Evolutionary conservation across 2,888 invertebrate species (phyloP), one percentile per base, ranked within the genome.

Genomic region (Lydus trimaculatus): DNA sequence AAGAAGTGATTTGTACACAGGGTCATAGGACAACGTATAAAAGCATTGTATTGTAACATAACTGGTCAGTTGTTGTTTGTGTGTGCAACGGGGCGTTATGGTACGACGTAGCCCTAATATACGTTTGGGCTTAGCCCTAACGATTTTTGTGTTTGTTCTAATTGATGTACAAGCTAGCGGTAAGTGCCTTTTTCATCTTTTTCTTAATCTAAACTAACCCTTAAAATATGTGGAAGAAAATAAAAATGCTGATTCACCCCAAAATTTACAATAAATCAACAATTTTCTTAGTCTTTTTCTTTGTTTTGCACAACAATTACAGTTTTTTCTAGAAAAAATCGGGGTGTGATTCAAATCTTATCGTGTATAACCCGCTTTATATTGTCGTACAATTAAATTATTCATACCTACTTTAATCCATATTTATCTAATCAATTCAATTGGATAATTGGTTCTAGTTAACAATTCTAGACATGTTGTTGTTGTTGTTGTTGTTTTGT

Each of bases 51-150:
- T 64, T 64, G 73, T 73, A 72, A 76, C 72, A 72, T 65, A 68
- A 65, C 60, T 28, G 36, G 63, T 70, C 77, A 81, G 81, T 81
- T 79, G 75, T 62, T 36, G 65, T 65, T 43, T 52, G 11, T 23
- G 23, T 25, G 52, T 23, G 43, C 13, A 36, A 43, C 63, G 67
- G 77, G 75, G 79, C 73, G 77, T 76, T 73, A 81, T 82, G 82
- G 80, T 78, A 76, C 75, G 78, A 77, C 79, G 75, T 71, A 76
- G 76, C 76, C 78, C 78, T 70, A n/a, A n/a, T n/a, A 68, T 75
- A 60, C 75, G 71, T 68, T 73, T 76, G 79, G 81, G 80, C 79
- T 73, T 80, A 67, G 80, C 81, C 79, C 80, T 82, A 71, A 78
- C 78, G 65, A 13, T 23, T 13, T 72, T 82, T 66, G 76, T 82